Percentiles rank a stretch among this genome's conserved stretches.
phyloP scores from a whole-genome alignment of 2,797 vertebrate species.

The Pipistrellus nathusii region DNA sequence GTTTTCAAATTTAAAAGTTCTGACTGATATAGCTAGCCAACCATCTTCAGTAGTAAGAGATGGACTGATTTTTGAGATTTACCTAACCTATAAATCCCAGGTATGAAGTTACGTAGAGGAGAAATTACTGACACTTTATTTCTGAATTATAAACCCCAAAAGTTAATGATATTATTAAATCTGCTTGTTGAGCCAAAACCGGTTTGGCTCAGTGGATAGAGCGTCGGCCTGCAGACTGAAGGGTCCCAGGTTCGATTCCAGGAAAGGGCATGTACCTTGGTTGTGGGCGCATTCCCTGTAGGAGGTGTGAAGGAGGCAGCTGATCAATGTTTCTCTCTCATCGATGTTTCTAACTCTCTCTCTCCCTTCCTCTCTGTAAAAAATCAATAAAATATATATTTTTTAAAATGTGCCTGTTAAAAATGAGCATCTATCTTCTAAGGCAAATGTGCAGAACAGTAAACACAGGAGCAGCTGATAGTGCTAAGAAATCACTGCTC shows the following conservation, averaged over 20 bases:
- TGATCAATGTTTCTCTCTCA: too few relatives aligned
- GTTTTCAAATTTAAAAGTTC: slow-evolving; percentile 18
- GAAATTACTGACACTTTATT: neutral
- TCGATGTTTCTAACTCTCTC: too few relatives aligned
- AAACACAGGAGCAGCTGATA: neutral
- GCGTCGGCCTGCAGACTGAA: too few relatives aligned
- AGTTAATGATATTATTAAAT: neutral
- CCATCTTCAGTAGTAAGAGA: neutral
- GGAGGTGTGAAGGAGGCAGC: too few relatives aligned
- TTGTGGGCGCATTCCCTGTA: too few relatives aligned
- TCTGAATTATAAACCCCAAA: neutral
- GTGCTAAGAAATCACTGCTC: neutral
- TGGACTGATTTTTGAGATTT: neutral
- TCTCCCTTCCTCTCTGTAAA: too few relatives aligned
- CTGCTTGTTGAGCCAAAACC: neutral
- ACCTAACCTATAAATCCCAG: neutral
- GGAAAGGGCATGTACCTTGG: too few relatives aligned
- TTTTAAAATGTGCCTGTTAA: neutral
- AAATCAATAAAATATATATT: too few relatives aligned
- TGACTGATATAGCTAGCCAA: neutral
- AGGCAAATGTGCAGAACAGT: neutral
- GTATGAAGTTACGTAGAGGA: slow-evolving; percentile 26
- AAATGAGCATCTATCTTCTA: neutral
- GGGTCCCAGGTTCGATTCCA: too few relatives aligned
- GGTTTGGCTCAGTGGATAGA: too few relatives aligned